phyloP scores from a whole-genome alignment of 2,888 invertebrate species.

The Agriotes lineatus region DNA sequence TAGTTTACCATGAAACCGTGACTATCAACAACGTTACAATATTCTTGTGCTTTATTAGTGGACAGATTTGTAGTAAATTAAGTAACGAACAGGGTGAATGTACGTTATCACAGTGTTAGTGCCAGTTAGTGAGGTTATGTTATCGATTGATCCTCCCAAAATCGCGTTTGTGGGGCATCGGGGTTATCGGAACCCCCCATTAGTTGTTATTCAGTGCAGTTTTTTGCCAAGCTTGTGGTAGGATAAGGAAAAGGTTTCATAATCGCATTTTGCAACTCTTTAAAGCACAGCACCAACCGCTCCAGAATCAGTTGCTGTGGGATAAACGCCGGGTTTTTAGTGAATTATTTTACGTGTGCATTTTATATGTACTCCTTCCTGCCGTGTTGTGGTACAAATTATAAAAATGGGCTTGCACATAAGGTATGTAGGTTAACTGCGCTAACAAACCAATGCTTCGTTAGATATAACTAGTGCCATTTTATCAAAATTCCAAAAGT shows the following conservation, averaged over 20 bases:
- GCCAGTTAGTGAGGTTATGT: conserved; percentile 30
- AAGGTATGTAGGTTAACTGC: conserved; percentile 37
- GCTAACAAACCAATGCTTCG: background rate
- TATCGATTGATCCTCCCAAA: conserved; percentile 12
- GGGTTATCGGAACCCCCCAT: conserved; percentile 2
- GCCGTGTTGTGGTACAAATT: no score
- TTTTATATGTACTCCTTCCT: no score
- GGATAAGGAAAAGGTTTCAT: conserved; percentile 1
- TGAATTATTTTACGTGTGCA: no score
- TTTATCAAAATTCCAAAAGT: conserved; percentile 1
- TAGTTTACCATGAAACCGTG: background rate
- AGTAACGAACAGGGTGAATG: no score
- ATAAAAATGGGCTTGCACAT: conserved; percentile 4
- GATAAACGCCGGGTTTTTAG: no score
- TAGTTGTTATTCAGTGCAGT: background rate
- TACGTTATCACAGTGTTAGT: background rate
- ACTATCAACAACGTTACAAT: no score
- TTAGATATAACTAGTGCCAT: background rate
- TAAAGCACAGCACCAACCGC: no score
- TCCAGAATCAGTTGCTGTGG: background rate
- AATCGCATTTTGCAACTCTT: conserved; percentile 11
- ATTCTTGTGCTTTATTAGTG: no score
- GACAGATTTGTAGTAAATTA: no score
- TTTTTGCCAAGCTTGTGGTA: background rate
- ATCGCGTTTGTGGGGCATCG: conserved; percentile 1